A percentile compares a stretch with the other conserved stretches of the same genome.
These are phyloP conservation scores for Diplosoma virens DNA, from an alignment of 23 tunicate species.

Conservation along the genomic window DNA sequence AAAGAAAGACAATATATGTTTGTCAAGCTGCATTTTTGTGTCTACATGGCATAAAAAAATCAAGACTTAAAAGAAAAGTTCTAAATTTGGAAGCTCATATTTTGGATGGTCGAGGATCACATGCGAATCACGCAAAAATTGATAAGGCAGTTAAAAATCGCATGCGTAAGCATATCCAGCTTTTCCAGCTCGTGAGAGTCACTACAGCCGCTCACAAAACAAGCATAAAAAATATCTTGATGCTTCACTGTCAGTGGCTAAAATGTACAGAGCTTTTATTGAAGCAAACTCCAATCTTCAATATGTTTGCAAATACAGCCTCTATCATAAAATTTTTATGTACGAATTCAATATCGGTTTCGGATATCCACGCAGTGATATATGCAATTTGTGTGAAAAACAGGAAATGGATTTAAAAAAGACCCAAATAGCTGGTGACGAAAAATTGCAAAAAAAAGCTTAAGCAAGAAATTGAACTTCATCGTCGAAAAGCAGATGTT, in stretches of 20 bases:
- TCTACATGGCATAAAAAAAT: no score
- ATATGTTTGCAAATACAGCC: neutral
- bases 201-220: constrained; percentile 5
- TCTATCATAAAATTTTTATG: neutral
- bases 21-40: no score
- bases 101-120: no score
- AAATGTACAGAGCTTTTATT: constrained; percentile 9
- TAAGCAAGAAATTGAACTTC: neutral
- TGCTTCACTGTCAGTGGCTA: neutral
- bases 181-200: constrained; percentile 17
- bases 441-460: neutral
- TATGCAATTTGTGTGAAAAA: constrained; percentile 1
- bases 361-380: constrained; percentile 14
- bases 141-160: neutral
- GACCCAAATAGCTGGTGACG: neutral
- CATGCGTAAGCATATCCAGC: neutral
- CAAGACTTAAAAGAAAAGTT: no score
- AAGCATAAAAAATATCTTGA: constrained; percentile 1
- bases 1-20: no score
- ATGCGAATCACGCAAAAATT: no score
- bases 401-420: neutral
- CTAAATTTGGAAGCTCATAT: no score
- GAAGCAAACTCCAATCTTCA: neutral
- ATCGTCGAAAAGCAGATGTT: constrained; percentile 10
- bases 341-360: constrained; percentile 7